Evolutionary conservation across 2,888 invertebrate genomes (phyloP), one percentile per base, ranked within the genome.

Genomic region (Pterostichus madidus): DNA sequence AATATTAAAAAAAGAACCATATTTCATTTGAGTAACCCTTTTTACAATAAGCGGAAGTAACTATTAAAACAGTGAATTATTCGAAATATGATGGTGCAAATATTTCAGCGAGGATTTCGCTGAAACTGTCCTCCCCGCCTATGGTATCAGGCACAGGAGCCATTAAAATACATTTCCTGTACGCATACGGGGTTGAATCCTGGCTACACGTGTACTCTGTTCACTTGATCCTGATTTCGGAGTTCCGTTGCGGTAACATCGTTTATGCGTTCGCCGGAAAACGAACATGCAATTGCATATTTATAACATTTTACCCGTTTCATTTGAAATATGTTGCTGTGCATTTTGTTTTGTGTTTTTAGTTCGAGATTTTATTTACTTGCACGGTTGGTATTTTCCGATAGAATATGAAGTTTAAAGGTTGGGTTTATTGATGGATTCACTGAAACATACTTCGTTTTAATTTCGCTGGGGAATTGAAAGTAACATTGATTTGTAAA

Each of bases 211-310:
- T 46, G 49, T 73, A 11, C 75, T 31, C 24, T 75, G 32, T 75
- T 49, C 75, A 75, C 52, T 75, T 73, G 73, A 49, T 73, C 52
- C 75, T 46, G 78, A 78, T 78, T 78, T 61, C 77, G 44, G n/a
- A 75, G 49, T 75, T 75, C 75, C 75, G 75, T 13, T 78, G 78
- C 59, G 78, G 78, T 78, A 78, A 77, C 75, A 75, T 75, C 75
- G 75, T 75, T 75, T 75, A 75, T 75, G 75, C 75, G 75, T 75
- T 52, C 32, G 13, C 75, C 75, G 75, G 44, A 78, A 78, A 78
- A 78, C 59, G 61, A 61, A 59, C 78, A 78, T 78, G 78, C 61
- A 61, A 78, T 78, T 78, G 78, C 78, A 78, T 78, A 78, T 78
- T 78, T 78, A 78, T 78, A 78, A 78, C 61, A 44, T 78, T 61